A percentile compares a stretch with the other conserved stretches of the same genome.
These are phyloP conservation scores for Cyanocitta stelleri DNA, from an alignment of 2,113 vertebrate genomes.

Conservation along the genomic window DNA sequence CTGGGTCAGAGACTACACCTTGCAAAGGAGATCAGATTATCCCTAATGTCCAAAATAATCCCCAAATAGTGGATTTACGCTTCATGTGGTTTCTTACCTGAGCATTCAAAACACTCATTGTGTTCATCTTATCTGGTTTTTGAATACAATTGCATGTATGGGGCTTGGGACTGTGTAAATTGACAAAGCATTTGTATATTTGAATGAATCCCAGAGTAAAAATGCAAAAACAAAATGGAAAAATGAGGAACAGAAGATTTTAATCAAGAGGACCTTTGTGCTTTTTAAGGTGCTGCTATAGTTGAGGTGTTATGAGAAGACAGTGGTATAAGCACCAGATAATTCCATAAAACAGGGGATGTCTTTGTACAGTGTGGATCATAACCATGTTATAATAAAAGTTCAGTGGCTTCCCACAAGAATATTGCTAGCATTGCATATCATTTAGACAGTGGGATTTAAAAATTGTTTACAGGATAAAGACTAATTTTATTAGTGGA, in stretches of 20 bases:
- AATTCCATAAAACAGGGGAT: not conserved
- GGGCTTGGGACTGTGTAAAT: not conserved
- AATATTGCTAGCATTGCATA: not conserved
- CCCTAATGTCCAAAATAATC: not conserved
- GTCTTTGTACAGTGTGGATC: not conserved
- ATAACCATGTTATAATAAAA: not conserved
- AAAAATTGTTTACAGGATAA: not conserved
- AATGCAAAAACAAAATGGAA: not conserved
- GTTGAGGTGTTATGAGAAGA: not conserved
- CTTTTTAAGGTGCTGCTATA: not conserved
- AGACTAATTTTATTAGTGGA: not conserved
- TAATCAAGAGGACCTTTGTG: not conserved
- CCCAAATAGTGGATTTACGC: not conserved
- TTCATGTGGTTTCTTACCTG: not conserved
- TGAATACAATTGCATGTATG: not conserved
- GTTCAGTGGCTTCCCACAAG: not conserved
- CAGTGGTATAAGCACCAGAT: not conserved
- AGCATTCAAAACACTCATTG: not conserved
- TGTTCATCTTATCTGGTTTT: not conserved
- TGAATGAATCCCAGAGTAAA: not conserved
- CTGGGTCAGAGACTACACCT: not conserved
- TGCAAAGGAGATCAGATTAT: not conserved
- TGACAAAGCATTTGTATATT: not conserved
- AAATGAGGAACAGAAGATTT: not conserved
- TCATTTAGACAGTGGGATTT: not conserved